Base-by-base conservation (phyloP, 2,888 invertebrate genomes). In the Chymomyza amoena region DNA sequence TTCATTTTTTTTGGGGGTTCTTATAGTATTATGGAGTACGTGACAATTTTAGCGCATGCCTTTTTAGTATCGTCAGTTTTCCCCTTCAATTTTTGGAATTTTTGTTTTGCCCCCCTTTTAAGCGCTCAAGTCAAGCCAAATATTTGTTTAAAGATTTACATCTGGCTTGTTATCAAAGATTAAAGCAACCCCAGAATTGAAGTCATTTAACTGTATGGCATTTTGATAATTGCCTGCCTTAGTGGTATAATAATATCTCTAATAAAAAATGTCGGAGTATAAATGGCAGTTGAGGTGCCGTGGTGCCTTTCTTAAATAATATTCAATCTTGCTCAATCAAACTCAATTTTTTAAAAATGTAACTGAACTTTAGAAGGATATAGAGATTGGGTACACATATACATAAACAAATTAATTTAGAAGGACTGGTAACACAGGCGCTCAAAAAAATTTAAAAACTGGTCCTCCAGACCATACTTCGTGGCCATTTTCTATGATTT, bases 81-180 rank as follows among this genome's bases (percentile, higher is more conserved):
- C 65, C 52, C 61, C n/a, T 50, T 61, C 15, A 54, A 6, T 54
- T 32, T n/a, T 51, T 62, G 36, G 15, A 13, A 13, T 28, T 25
- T 60, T 64, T 66, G 28, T 15, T 15, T 5, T 57, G 1, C 25
- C 57, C 57, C 10, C 28, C 25, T 32, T 57, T 36, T 66, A 6
- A 36, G 51, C 62, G 54, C 62, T 28, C 54, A 77, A 89, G 86
- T 86, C 90, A 87, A 65, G 57, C 56, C 77, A 90, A 89, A 89
- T 89, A 90, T 89, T 89, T 89, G 84, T 69, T 69, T 54, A 65
- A 66, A 83, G 87, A 90, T 90, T 87, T 74, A 73, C 77, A 88
- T 88, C 88, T 84, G 77, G 63, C 66, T 65, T 73, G 73, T 80
- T 87, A 84, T 84, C 80, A 50, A 63, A 59, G 56, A 61, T 61